These are phyloP conservation scores for Plecotus auritus DNA, from an alignment of 2,113 vertebrate genomes.

Conservation along the genomic window DNA sequence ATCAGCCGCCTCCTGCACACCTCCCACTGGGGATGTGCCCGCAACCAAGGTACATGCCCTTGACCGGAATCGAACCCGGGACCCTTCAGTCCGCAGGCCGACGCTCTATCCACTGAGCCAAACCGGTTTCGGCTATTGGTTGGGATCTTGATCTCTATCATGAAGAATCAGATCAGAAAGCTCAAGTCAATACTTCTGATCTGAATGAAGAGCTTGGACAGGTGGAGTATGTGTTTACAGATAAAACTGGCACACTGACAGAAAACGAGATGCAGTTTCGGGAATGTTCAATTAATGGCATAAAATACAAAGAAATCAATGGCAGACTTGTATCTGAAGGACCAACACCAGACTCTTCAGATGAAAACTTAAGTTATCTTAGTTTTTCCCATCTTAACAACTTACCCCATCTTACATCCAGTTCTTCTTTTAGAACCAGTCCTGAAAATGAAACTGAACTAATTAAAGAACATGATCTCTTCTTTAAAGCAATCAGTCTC, in stretches of 20 bases:
- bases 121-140: too few relatives aligned
- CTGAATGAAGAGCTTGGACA: conserved; percentile 98
- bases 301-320: conserved; percentile 95
- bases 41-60: too few relatives aligned
- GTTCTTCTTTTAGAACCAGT: conserved; percentile 59
- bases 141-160: conserved; percentile 99
- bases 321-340: conserved; percentile 93
- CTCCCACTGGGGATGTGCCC: too few relatives aligned
- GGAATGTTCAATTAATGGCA: conserved; percentile 95
- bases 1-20: too few relatives aligned
- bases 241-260: conserved; percentile 97
- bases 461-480: conserved; percentile 88
- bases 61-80: too few relatives aligned
- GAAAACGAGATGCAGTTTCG: conserved; percentile 99
- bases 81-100: too few relatives aligned
- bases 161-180: conserved; percentile 94
- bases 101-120: too few relatives aligned
- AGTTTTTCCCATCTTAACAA: conserved; percentile 62
- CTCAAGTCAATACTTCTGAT: conserved; percentile 98
- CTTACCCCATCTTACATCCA: conserved; percentile 48
- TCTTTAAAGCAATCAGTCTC: conserved; percentile 95
- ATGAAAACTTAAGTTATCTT: conserved; percentile 76
- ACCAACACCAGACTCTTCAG: conserved; percentile 88
- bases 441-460: conserved; percentile 68
- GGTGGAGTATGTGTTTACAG: conserved; percentile 98